Evolutionary conservation across 2,888 invertebrate species (phyloP), one percentile per base, ranked within the genome.

Genomic region (Tachina grossa): DNA sequence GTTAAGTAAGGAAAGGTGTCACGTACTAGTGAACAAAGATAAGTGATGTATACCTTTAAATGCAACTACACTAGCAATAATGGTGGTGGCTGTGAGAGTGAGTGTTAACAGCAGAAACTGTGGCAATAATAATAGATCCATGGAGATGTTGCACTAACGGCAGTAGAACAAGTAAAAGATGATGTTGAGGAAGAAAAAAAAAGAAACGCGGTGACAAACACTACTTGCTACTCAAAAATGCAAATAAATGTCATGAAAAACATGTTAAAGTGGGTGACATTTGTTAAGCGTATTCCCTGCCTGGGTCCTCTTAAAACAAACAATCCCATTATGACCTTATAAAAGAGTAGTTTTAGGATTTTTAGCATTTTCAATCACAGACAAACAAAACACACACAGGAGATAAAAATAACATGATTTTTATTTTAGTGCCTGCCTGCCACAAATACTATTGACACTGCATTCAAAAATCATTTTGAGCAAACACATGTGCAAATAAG

Each of bases 1-100:
- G 71, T 77, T 85, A 85, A 85, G 85, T 85, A 85, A 83, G 79
- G 45, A 85, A 83, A 85, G 85, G 85, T 85, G 83, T 85, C 85
- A 85, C 85, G 85, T 85, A 83, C 79, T 72, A 72, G 43, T 55
- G 59, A 85, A 79, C 72, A 80, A 76, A 55, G 55, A 79, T 83
- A 85, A 85, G 85, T 85, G 82, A 71, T 83, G 76, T 71, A 72
- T 43, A 81, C 66, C 76, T 43, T 59, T 43, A 68, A 83, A 59
- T 22, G 16, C 16, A 77, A 14, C 61, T 14, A 49, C 61, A 57
- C 39, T 22, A 31, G 71, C n/a, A 53, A 61, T 16, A 51, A 49
- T 13, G n/a, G n/a, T 13, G 49, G 9, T 75, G 49, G 19, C 39
- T 72, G 49, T 43, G 53, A 41, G 31, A 59, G 49, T 9, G 47